Evolutionary conservation across 2,113 vertebrate species (phyloP), one percentile per base, ranked within the genome.

Genomic region (Rutilus rutilus): DNA sequence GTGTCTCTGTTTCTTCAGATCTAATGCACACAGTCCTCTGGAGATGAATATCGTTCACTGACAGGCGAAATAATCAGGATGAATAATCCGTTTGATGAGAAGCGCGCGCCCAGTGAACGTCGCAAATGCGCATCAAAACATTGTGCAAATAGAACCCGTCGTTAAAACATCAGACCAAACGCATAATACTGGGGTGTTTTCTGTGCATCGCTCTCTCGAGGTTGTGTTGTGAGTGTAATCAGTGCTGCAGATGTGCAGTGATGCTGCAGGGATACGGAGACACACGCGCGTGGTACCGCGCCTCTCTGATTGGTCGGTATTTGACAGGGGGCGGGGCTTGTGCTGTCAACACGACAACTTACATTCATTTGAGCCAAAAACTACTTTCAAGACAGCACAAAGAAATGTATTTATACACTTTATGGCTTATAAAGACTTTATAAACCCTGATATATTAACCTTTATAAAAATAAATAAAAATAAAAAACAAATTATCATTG

Each of bases 261-360:
- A 79, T 86, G 87, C 82, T 74, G 87, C 87, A 86, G 87, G 57
- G 78, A 65, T 83, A 39, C 77, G 39, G 85, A 85, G 59, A 81
- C 65, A 88, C 78, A 88, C 78, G 86, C 86, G 59, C 81, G 79
- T 74, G 88, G 84, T 80, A 74, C 84, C 65, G 73, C 14, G 75
- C 64, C 27, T 45, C 57, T 79, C 84, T 69, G 73, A 65, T 83
- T 89, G 80, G 52, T 78, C 84, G 75, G 90, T 86, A 89, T 84
- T 27, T 78, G 45, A 80, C n/a, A 67, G 84, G 86, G 89, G 90
- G 91, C 79, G 87, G 85, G 87, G 89, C 80, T 54, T 87, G 36
- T 23, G 78, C 23, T 47, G 52, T 47, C 7, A 14, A 64, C 1
- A 78, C 12, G 42, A 42, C 8, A 9, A 42, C 8, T 42, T 9